These are phyloP conservation scores for Troides oblongomaculatus DNA, from an alignment of 2,888 invertebrate genomes.

Conservation along the genomic window DNA sequence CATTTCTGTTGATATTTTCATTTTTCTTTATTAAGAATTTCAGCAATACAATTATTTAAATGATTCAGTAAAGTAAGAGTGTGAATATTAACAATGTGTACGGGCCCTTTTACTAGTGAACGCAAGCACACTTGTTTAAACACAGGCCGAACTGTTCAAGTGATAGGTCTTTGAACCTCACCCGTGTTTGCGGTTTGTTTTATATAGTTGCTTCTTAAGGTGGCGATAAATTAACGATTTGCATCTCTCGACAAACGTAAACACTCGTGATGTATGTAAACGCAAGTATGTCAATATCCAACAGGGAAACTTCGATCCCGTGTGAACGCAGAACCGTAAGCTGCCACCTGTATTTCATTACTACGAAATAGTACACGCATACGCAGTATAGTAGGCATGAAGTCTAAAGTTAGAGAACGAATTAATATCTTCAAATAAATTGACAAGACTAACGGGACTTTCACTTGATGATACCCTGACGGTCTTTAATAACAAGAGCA, in stretches of 20 bases:
- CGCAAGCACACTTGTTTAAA: slow-evolving; percentile 69
- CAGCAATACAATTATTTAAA: neutral
- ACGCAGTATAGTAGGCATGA: neutral
- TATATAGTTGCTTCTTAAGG: slow-evolving; percentile 72
- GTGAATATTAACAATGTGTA: slow-evolving; percentile 30
- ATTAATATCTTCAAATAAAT: neutral
- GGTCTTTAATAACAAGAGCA: neutral
- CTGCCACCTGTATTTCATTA: slow-evolving; percentile 11
- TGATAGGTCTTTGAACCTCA: slow-evolving; percentile 75
- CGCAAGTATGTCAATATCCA: slow-evolving; percentile 59
- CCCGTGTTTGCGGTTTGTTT: slow-evolving; percentile 71
- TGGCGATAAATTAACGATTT: slow-evolving; percentile 77
- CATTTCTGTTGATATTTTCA: neutral
- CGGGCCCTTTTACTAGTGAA: slow-evolving; percentile 55
- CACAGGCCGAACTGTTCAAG: slow-evolving; percentile 64
- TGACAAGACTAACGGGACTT: neutral
- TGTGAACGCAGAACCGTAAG: slow-evolving; percentile 34
- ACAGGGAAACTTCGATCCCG: slow-evolving; percentile 45
- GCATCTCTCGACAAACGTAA: slow-evolving; percentile 68
- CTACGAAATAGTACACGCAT: neutral
- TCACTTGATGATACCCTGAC: neutral
- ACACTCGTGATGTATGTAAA: slow-evolving; percentile 63
- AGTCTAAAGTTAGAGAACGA: neutral
- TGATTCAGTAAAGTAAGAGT: neutral
- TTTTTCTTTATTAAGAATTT: neutral